Conservation (phyloP, 2,888 invertebrate genomes). For the Erebia epiphron region DNA sequence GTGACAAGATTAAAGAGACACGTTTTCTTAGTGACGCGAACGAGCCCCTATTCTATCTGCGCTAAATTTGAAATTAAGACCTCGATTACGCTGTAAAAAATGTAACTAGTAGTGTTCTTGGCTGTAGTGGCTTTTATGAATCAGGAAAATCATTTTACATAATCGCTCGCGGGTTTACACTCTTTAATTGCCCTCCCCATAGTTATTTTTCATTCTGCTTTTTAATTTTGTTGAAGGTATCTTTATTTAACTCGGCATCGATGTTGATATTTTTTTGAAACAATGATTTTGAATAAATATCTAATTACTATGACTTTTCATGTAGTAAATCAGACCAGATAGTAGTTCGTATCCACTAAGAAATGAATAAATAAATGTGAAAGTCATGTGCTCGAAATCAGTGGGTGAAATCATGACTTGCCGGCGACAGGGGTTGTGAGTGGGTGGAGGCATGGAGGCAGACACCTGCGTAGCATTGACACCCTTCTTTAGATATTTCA, state of each 20-base stretch:
- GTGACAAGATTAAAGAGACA: conserved; percentile 81
- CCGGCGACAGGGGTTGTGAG: conserved; percentile 40
- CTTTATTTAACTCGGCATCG: background rate
- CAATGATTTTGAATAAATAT: background rate
- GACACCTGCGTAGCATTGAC: conserved; percentile 43
- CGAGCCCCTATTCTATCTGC: conserved; percentile 55
- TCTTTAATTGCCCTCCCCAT: conserved; percentile 11
- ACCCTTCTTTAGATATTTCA: conserved; percentile 43
- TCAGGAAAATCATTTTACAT: conserved; percentile 26
- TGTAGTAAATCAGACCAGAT: background rate
- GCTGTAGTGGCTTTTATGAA: conserved; percentile 21
- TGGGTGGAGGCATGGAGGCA: conserved; percentile 37
- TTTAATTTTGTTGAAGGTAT: background rate
- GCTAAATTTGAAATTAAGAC: conserved; percentile 74
- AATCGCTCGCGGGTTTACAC: conserved; percentile 18
- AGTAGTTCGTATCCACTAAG: conserved; percentile 9
- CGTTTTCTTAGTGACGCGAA: conserved; percentile 66
- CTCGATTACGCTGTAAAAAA: conserved; percentile 46
- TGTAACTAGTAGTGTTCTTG: too few species aligned
- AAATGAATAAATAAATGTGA: conserved; percentile 31
- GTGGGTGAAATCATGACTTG: conserved; percentile 41
- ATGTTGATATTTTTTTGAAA: background rate
- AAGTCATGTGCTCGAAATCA: conserved; percentile 39
- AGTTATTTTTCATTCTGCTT: conserved; percentile 7
- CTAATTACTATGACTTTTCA: background rate